Evolutionary conservation across 2,888 invertebrate species (phyloP).

Genomic region (Drosophila mulleri): DNA sequence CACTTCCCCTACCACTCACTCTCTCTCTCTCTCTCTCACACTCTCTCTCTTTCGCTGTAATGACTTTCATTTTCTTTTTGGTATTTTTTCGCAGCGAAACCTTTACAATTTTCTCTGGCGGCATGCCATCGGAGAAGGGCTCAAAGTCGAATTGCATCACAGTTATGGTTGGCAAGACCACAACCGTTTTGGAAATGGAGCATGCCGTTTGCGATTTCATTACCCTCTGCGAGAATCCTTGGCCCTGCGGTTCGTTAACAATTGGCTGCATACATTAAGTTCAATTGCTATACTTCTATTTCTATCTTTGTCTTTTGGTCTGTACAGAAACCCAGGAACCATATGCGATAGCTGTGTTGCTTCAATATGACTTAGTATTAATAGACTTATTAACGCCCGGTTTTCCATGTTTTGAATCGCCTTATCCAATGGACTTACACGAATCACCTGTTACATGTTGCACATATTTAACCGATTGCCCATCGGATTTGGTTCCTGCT

Average conservation of each 20-base stretch:
- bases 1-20: not conserved
- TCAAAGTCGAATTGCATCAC: conserved; percentile 97
- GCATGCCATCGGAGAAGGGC: conserved; percentile 95
- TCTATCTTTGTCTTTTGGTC: not conserved
- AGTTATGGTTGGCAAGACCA: conserved; percentile 97
- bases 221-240: conserved; percentile 97
- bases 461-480: conserved; percentile 98
- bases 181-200: conserved; percentile 99
- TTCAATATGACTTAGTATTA: conserved; percentile 98
- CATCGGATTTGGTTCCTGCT: conserved; percentile 98
- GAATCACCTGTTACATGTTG: conserved; percentile 99
- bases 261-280: too few relatives aligned
- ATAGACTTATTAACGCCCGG: conserved; percentile 97
- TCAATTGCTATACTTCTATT: not conserved
- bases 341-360: conserved; percentile 97
- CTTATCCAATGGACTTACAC: conserved; percentile 99
- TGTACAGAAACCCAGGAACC: conserved; percentile 97
- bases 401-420: conserved; percentile 99
- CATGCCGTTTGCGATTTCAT: conserved; percentile 99
- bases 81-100: conserved; percentile 90
- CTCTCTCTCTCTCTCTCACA: not conserved
- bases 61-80: not conserved
- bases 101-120: conserved; percentile 98
- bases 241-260: conserved; percentile 90
- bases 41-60: not conserved